A percentile compares a stretch with the other conserved stretches of the same genome.
These are phyloP conservation scores for Drosophila bocqueti DNA, from an alignment of 1,140 invertebrate species.

Conservation along the genomic window DNA sequence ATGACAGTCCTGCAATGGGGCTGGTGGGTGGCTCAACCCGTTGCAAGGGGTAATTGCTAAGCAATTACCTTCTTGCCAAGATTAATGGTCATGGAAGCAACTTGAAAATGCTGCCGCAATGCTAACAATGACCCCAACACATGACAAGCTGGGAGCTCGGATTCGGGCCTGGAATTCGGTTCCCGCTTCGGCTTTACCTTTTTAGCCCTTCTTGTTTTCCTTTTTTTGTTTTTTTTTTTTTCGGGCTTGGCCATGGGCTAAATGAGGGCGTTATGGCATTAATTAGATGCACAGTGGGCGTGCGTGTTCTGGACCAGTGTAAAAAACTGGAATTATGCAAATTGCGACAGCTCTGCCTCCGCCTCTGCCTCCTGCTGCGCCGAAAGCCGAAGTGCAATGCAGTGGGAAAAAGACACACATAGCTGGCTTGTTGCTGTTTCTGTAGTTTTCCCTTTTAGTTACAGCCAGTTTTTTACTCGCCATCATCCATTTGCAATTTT, in stretches of 20 bases:
- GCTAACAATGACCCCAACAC: constrained; percentile 73
- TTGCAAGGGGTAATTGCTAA: constrained; percentile 78
- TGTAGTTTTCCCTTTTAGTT: constrained; percentile 18
- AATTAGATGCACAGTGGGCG: constrained; percentile 59
- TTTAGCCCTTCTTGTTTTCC: constrained; percentile 7
- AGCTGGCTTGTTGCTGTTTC: background rate
- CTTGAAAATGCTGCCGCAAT: constrained; percentile 77
- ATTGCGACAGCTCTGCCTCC: constrained; percentile 19
- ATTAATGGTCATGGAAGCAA: constrained; percentile 76
- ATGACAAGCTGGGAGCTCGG: constrained; percentile 38
- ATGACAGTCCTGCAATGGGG: constrained; percentile 14
- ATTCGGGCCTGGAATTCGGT: constrained; percentile 26
- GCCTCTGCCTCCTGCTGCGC: background rate
- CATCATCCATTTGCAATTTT: constrained; percentile 53
- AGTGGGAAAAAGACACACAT: constrained; percentile 30
- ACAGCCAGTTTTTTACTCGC: constrained; percentile 20
- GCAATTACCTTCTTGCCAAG: constrained; percentile 81
- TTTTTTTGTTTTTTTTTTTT: background rate
- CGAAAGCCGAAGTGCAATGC: constrained; percentile 27
- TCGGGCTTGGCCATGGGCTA: constrained; percentile 39
- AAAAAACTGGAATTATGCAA: constrained; percentile 56
- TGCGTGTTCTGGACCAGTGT: constrained; percentile 13
- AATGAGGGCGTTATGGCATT: constrained; percentile 49
- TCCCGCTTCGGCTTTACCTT: constrained; percentile 8
- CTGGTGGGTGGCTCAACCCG: background rate